Base-by-base conservation (phyloP, 1,140 invertebrate genomes). In the Drosophila sechellia region DNA sequence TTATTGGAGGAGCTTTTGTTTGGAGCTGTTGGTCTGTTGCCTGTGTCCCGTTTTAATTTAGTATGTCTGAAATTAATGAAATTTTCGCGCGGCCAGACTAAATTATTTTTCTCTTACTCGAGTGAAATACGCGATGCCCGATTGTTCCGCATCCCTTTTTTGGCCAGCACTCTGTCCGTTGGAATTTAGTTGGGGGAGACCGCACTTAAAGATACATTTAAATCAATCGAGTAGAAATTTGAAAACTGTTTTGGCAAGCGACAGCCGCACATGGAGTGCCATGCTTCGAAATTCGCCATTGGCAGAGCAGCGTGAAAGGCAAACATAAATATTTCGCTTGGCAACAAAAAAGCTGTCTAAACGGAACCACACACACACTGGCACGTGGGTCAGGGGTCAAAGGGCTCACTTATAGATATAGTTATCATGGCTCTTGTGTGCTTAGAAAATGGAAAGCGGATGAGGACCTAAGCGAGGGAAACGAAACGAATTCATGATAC, bases 171-270 rank as follows among this genome's bases (percentile, higher is more conserved):
- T 34, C 40, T 45, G 39, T 17, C 25, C 25, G 40, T 3, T 20
- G 56, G 53, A 12, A 39, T 53, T 37, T 45, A 12, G 40, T 45
- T 13, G 3, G 13, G 20, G 52, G 39, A 53, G 46, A 57, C 59
- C 56, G 65, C 77, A 71, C 60, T 86, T 78, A 63, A 71, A 80
- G 48, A 49, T 79, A 79, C 57, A 79, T 87, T 87, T 89, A 80
- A 87, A 87, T 87, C 79, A 87, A 87, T 87, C 83, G 79, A 79
- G 84, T 89, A 83, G 84, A 89, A 83, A 83, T 79, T 87, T 86
- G 66, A 39, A 66, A 87, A 79, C 54, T 54, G 66, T 66, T 83
- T 69, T 59, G 63, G 50, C 45, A 70, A 73, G 25, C 71, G 48
- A 17, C 11, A 10, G 11, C 11, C 31, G 39, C 10, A 12, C 52